phyloP scores from a whole-genome alignment of 2,888 invertebrate genomes.

The Scaptomyza parva region DNA sequence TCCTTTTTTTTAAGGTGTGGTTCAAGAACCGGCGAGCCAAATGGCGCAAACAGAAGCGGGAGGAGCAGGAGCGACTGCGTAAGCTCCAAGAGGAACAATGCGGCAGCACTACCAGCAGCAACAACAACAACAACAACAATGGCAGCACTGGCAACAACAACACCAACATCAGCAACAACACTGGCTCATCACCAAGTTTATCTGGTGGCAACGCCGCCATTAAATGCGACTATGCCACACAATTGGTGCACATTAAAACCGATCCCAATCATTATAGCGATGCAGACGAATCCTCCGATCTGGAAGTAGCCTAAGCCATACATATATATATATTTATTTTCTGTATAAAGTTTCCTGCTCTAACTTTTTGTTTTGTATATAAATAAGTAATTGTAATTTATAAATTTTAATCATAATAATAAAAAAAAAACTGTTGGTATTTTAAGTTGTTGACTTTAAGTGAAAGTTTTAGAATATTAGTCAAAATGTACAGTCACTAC shows the following conservation, averaged over 20 bases:
- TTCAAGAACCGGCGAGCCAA: conserved; percentile 98
- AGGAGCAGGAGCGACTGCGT: conserved; percentile 92
- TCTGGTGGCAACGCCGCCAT: conserved; percentile 46
- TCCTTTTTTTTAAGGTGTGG: conserved; percentile 91
- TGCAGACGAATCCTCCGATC: conserved; percentile 90
- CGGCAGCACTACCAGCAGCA: conserved; percentile 64
- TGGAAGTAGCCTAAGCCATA: conserved; percentile 90
- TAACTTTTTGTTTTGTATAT: conserved; percentile 68
- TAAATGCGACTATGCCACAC: conserved; percentile 83
- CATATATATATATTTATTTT: background rate
- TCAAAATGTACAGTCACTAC: conserved; percentile 69
- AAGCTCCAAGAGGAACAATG: conserved; percentile 92
- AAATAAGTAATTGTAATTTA: conserved; percentile 40
- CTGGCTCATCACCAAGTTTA: conserved; percentile 80
- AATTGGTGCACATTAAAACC: conserved; percentile 83
- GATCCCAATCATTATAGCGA: conserved; percentile 87
- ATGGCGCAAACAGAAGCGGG: conserved; percentile 98
- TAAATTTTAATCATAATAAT: background rate
- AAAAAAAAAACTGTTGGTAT: conserved; percentile 45
- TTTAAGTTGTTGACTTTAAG: conserved; percentile 53
- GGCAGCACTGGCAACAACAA: conserved; percentile 85
- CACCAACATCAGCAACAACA: too few relatives aligned
- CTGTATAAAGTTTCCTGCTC: conserved; percentile 49
- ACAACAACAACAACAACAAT: conserved; percentile 31
- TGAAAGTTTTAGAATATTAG: conserved; percentile 39